These are phyloP conservation scores for Acomys russatus DNA, from an alignment of 2,797 vertebrate species.

Conservation along the genomic window DNA sequence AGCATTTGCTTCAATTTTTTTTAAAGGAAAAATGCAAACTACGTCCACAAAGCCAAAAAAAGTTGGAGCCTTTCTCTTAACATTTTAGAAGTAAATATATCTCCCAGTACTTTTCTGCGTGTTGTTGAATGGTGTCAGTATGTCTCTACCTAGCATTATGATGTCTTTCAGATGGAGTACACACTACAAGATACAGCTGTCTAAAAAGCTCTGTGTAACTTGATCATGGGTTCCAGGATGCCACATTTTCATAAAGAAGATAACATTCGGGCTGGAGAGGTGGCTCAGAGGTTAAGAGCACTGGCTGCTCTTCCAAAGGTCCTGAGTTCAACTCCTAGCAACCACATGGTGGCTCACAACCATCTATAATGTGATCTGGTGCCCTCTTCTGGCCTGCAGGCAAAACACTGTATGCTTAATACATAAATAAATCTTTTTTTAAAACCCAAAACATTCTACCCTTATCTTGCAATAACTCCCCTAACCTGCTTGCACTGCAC, in stretches of 20 bases:
- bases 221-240: not conserved
- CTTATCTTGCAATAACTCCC: not conserved
- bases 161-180: not conserved
- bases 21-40: constrained; percentile 36
- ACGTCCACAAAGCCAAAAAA: not conserved
- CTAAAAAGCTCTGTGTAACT: constrained; percentile 7
- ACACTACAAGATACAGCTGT: not conserved
- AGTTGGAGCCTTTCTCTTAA: not conserved
- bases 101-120: not conserved
- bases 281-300: too few species aligned
- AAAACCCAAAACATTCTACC: too few species aligned
- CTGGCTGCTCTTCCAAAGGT: too few species aligned
- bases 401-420: too few species aligned
- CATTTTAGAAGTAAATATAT: not conserved
- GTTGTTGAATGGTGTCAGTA: not conserved
- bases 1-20: not conserved
- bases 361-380: too few species aligned
- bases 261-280: too few species aligned
- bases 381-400: too few species aligned
- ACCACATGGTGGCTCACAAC: too few species aligned
- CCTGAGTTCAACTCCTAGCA: too few species aligned
- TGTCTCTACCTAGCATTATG: not conserved
- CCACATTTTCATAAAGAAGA: not conserved
- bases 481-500: not conserved
- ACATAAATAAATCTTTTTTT: too few species aligned